A percentile compares a stretch with the other conserved stretches of the same genome.
These are phyloP conservation scores for Aphelinus certus DNA, from an alignment of 1,140 invertebrate genomes.

Conservation along the genomic window DNA sequence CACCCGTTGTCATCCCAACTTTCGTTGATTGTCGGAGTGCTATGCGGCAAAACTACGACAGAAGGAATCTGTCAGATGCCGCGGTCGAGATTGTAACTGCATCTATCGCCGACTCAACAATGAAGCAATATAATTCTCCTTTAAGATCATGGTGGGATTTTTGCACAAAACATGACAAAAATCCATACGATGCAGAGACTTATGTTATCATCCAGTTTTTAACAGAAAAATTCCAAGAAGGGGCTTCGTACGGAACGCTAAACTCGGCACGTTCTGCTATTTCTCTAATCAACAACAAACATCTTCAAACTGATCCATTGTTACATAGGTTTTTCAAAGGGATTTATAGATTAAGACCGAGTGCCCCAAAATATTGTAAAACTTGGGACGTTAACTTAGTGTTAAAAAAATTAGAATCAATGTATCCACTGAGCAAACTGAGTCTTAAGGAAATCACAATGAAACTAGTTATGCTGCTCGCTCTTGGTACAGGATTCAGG, in stretches of 20 bases:
- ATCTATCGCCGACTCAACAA: neutral
- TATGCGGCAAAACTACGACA: conserved; percentile 16
- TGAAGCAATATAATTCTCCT: neutral
- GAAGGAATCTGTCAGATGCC: neutral
- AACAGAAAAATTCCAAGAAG: neutral
- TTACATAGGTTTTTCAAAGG: conserved; percentile 22
- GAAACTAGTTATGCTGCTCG: conserved; percentile 9
- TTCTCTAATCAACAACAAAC: neutral
- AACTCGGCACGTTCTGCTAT: conserved; percentile 5
- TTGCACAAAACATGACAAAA: neutral
- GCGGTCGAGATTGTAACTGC: conserved; percentile 7
- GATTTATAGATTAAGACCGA: neutral
- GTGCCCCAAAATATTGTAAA: neutral
- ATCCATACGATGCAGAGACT: neutral
- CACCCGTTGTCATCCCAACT: conserved; percentile 17
- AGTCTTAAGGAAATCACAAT: neutral
- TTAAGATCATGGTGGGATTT: conserved; percentile 1
- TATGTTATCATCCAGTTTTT: neutral
- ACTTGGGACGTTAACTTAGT: conserved; percentile 6
- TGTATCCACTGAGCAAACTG: neutral
- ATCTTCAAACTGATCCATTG: neutral
- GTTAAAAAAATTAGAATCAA: neutral
- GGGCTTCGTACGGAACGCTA: conserved; percentile 12
- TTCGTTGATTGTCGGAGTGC: conserved; percentile 8
- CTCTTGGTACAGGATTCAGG: neutral